Evolutionary conservation across 2,113 vertebrate genomes (phyloP).

Genomic region (Porphyrio hochstetteri): DNA sequence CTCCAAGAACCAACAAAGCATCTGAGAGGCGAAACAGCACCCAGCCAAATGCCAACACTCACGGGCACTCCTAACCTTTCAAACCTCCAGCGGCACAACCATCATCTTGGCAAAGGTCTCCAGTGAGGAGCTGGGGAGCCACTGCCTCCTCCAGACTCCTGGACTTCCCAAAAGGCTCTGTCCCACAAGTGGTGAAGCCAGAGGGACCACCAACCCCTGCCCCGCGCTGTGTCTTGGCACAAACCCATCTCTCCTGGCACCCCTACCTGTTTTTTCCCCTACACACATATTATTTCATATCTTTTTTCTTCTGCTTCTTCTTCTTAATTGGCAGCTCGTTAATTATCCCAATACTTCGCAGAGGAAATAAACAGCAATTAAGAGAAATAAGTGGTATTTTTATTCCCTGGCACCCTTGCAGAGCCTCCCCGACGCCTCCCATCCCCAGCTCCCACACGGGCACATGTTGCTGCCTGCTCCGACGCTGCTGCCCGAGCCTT

Average conservation of each 20-base stretch:
- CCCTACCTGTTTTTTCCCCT: not conserved
- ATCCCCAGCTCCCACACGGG: conserved; percentile 16
- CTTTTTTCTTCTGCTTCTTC: not conserved
- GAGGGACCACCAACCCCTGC: not conserved
- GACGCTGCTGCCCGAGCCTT: not conserved
- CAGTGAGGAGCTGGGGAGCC: not conserved
- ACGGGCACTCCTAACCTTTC: not conserved
- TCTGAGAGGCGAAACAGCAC: not conserved
- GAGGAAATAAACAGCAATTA: conserved; percentile 75
- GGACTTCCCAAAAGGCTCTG: not conserved
- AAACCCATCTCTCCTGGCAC: not conserved
- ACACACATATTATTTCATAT: not conserved
- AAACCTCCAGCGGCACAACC: not conserved
- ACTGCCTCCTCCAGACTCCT: not conserved
- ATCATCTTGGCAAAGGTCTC: not conserved
- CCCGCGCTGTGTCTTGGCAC: not conserved
- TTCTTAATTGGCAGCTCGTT: conserved; percentile 70
- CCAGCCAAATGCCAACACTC: not conserved
- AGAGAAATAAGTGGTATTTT: conserved; percentile 62
- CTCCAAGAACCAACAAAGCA: not conserved
- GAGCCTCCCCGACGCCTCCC: conserved; percentile 23
- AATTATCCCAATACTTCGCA: conserved; percentile 67
- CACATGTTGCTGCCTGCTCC: conserved; percentile 42
- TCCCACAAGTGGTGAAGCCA: not conserved
- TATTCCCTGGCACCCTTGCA: conserved; percentile 40